phyloP scores from a whole-genome alignment of 2,888 invertebrate genomes.

The Drosophila austrosaltans region DNA sequence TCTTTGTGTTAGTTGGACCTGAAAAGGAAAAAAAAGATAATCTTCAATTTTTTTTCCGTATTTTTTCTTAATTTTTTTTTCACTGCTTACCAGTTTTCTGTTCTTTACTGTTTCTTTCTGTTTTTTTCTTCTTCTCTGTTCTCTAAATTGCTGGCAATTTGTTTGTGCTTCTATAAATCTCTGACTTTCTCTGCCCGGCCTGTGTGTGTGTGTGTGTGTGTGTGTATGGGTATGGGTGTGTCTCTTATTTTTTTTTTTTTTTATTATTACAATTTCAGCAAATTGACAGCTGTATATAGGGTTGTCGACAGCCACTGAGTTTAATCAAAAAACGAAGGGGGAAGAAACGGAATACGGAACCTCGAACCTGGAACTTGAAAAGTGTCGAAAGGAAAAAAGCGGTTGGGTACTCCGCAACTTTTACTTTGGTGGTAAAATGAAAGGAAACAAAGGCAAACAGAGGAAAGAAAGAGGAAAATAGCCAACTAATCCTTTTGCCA shows the following conservation, averaged over 20 bases:
- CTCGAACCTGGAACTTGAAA: conserved; percentile 1
- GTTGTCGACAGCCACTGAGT: conserved; percentile 12
- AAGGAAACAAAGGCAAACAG: conserved; percentile 29
- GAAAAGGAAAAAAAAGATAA: not conserved
- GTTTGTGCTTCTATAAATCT: conserved; percentile 11
- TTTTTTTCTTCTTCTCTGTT: not conserved
- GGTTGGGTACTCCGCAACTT: conserved; percentile 19
- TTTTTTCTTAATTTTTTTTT: not conserved
- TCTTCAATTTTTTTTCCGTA: conserved; percentile 8
- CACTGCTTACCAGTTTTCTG: not conserved
- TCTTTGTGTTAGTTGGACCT: not conserved
- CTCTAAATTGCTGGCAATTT: conserved; percentile 1
- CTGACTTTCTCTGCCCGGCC: not conserved
- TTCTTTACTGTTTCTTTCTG: not conserved
- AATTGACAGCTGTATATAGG: conserved; percentile 15
- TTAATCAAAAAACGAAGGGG: conserved; percentile 9
- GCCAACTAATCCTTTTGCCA: conserved; percentile 45
- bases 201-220: not conserved
- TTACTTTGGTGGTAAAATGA: conserved; percentile 16
- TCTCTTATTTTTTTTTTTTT: not conserved
- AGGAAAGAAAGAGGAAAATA: conserved; percentile 35
- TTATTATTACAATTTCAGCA: conserved; percentile 20
- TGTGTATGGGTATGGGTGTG: not conserved
- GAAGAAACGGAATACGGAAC: not conserved
- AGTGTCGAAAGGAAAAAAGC: conserved; percentile 19